Evolutionary conservation across 2,113 vertebrate species (phyloP), one percentile per base, ranked within the genome.

Genomic region (Saccopteryx leptura): DNA sequence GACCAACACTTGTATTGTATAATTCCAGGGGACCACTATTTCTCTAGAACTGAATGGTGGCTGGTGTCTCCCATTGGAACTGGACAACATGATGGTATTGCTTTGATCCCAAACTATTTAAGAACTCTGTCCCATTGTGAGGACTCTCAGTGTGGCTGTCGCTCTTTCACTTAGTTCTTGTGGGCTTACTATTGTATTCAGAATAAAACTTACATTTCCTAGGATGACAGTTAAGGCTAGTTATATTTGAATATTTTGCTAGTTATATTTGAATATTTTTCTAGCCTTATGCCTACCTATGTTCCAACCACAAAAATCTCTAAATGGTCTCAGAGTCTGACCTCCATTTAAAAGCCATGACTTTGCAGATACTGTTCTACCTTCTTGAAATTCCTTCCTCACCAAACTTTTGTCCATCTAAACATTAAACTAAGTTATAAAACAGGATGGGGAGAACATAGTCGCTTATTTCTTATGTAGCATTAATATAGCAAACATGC

Each of bases 351-450:
- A 52, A 87, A 92, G 31, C 54, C 8, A 0, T 39, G 21, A n/a
- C 65, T 92, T 72, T 56, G 31, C 17, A 93, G 61, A 65, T 79
- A 7, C 5, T 58, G 1, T 87, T 83, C 9, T 19, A 26, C 75
- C 61, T 75, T 91, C 33, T 85, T 82, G 8, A 93, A 93, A 87
- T 74, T 58, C 24, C 69, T 71, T 83, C 7, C 48, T 90, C 24
- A 68, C 46, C 56, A 89, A 39, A 18, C 26, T 3, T 86, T 91
- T 1, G 7, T 11, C 7, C 19, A 72, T 83, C 31, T 78, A 74
- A 90, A 58, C 23, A 10, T 84, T 74, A 91, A 91, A 54, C 21
- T 81, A 91, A 85, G 9, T 74, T 84, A 24, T 80, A 79, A 87
- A 18, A 90, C 9, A 79, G 31, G 21, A 79, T 19, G 17, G 24